These are phyloP conservation scores for Brachylomia viminalis DNA, from an alignment of 2,888 invertebrate species.

Conservation along the genomic window DNA sequence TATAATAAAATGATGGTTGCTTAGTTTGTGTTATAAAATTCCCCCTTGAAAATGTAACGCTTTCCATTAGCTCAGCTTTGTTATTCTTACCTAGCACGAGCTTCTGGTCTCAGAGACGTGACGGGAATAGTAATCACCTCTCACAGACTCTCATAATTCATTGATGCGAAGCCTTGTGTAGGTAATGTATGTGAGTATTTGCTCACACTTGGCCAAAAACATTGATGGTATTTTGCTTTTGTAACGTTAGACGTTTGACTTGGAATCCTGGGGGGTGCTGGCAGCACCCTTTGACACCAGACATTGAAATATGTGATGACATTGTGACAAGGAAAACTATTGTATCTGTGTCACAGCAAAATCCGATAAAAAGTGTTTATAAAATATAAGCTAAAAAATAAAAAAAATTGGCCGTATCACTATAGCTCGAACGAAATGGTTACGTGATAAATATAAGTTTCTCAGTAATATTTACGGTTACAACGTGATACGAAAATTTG, in stretches of 20 bases:
- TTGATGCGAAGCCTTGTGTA: background rate
- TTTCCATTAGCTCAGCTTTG: background rate
- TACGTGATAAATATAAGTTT: slow-evolving; percentile 3
- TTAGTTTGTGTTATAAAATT: background rate
- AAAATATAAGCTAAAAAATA: background rate
- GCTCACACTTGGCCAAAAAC: background rate
- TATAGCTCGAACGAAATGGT: background rate
- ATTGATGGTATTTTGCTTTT: background rate
- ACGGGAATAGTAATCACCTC: slow-evolving; percentile 1
- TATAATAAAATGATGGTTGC: background rate
- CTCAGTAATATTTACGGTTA: slow-evolving; percentile 24
- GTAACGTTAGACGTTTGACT: background rate
- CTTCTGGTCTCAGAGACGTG: background rate
- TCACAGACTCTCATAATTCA: background rate
- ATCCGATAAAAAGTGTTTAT: background rate
- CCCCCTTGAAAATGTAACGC: background rate
- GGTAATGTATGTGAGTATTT: background rate
- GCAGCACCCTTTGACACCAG: background rate
- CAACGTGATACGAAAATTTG: slow-evolving; percentile 27
- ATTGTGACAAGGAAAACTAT: background rate
- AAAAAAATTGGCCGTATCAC: background rate
- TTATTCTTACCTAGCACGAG: background rate
- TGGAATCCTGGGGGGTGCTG: background rate
- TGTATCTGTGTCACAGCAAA: background rate
- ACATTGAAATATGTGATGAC: background rate